A percentile compares a stretch with the other conserved stretches of the same genome.
Evolutionary conservation across 2,113 vertebrate genomes (phyloP).

Genomic region (Xenopus laevis): DNA sequence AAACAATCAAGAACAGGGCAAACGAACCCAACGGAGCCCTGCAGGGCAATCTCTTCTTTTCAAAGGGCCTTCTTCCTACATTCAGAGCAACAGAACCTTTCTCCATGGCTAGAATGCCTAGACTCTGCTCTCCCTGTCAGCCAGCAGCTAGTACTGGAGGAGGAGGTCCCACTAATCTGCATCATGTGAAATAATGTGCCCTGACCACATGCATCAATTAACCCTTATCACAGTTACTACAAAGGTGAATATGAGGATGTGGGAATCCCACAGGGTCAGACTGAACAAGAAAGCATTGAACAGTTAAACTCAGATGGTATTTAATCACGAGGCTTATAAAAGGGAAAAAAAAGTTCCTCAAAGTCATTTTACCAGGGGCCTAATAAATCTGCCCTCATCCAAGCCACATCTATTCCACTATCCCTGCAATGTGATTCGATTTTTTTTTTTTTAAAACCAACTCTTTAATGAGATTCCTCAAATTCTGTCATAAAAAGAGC

Average conservation of each 20-base stretch:
- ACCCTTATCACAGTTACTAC: background rate
- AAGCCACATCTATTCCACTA: background rate
- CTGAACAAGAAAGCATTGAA: slow-evolving; percentile 11
- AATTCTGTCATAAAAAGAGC: slow-evolving; percentile 7
- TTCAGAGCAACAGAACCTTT: background rate
- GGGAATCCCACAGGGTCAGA: background rate
- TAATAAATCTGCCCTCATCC: background rate
- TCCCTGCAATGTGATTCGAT: background rate
- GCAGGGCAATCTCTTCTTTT: background rate
- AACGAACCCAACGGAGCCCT: slow-evolving; percentile 25
- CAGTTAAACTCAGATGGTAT: slow-evolving; percentile 18
- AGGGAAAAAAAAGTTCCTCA: background rate
- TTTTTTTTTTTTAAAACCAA: background rate
- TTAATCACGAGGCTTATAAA: slow-evolving; percentile 10
- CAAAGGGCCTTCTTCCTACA: background rate
- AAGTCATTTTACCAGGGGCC: slow-evolving; percentile 11
- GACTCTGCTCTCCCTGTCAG: slow-evolving; percentile 41
- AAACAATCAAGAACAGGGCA: slow-evolving; percentile 37
- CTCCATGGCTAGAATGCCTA: slow-evolving; percentile 14
- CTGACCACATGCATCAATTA: slow-evolving; percentile 11
- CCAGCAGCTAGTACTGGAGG: background rate
- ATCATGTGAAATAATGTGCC: slow-evolving; percentile 56
- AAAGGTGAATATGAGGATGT: slow-evolving; percentile 1
- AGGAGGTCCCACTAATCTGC: slow-evolving; percentile 42
- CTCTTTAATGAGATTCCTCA: slow-evolving; percentile 12